Conservation (phyloP, 2,888 invertebrate genomes). For the Cantharis nigra region DNA sequence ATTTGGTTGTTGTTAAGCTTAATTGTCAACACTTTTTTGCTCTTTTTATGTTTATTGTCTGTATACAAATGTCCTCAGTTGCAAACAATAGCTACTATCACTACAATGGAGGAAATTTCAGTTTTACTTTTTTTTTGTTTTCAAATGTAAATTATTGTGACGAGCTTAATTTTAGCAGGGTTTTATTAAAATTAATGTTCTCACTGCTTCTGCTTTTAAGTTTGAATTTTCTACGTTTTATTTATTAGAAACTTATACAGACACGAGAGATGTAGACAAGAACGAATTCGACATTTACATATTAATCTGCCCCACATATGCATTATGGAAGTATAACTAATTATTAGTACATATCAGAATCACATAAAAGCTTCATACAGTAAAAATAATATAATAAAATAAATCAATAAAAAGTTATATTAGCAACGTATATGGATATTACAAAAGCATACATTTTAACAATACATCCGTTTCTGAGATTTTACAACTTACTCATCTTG, state of each 20-base stretch:
- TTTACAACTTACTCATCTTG: conserved; percentile 20
- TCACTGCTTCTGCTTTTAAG: conserved; percentile 17
- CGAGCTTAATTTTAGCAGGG: conserved; percentile 38
- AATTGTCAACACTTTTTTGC: conserved; percentile 51
- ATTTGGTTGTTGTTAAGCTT: conserved; percentile 51
- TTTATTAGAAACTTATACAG: neutral
- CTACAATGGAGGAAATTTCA: conserved; percentile 48
- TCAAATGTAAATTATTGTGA: conserved; percentile 48
- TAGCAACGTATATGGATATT: neutral
- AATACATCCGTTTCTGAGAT: neutral
- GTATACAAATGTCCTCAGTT: conserved; percentile 51
- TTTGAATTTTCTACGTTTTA: neutral
- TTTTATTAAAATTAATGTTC: conserved; percentile 37
- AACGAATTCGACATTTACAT: neutral
- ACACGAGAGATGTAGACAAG: neutral
- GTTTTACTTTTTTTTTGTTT: conserved; percentile 47
- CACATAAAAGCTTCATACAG: neutral
- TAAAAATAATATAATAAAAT: neutral
- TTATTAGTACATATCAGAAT: neutral
- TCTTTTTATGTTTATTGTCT: conserved; percentile 48
- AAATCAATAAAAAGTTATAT: neutral
- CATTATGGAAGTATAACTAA: neutral
- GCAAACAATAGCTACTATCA: conserved; percentile 44
- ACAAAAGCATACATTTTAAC: neutral
- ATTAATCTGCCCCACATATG: neutral